Evolutionary conservation across 1,140 invertebrate species (phyloP), one percentile per base, ranked within the genome.

Genomic region (Eueides isabella): DNA sequence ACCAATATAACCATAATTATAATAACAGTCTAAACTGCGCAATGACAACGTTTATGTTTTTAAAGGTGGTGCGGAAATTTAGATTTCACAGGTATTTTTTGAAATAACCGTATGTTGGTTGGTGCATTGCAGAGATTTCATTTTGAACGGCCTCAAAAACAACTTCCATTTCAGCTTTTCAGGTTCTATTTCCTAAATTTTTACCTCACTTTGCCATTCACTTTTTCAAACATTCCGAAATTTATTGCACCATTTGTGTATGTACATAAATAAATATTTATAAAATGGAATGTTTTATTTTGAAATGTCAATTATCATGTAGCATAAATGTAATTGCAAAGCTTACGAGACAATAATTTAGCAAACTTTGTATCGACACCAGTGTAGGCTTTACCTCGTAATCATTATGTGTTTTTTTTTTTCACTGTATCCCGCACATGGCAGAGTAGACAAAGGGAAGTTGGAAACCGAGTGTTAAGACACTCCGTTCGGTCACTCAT

Each of bases 121-220:
- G 48, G 48, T 55, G 48, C 48, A 55, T 55, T 55, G 48, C 48
- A 26, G 48, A 55, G 48, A 55, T 55, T 55, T 55, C 48, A 55
- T 55, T 55, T 55, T 26, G 48, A 55, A 55, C 48, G 48, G 48
- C 48, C 48, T 55, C 48, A 55, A 55, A 55, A 55, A 55, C 48
- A 23, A 55, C 48, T 55, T 55, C 48, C 26, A 55, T 55, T 55
- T 55, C 26, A 55, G 48, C 48, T 23, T 55, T 55, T 55, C 48
- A 55, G 48, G 48, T 55, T 55, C 48, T 55, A 55, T 55, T 55
- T 55, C 11, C 48, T 23, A 55, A 55, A 55, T 55, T 55, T 55
- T 55, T 55, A 55, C 48, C 48, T 55, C 48, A 55, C 48, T 55
- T 55, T 55, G n/a, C 48, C 48, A 55, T 55, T 55, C 48, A 55